A percentile compares a stretch with the other conserved stretches of the same genome.
Evolutionary conservation across 53 echinoderm and acorn worm genomes (phyloP).

Genomic region (Hippasteria phrygiana): DNA sequence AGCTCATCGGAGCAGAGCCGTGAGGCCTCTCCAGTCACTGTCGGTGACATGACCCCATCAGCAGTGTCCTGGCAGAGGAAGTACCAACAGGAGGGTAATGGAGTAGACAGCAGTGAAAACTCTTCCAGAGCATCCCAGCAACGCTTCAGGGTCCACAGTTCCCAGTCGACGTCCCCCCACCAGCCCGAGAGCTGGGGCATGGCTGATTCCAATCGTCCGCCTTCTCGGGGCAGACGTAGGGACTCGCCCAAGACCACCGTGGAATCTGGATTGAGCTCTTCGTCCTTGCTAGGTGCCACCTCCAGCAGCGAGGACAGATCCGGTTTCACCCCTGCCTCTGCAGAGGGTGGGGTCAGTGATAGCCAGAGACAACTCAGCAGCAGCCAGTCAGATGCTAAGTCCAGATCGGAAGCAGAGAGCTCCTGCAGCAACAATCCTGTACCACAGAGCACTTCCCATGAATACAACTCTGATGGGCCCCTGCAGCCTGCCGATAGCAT

Average conservation of each 20-base stretch:
- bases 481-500: constrained; percentile 56
- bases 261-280: constrained; percentile 74
- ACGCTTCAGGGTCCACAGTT: constrained; percentile 77
- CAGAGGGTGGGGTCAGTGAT: constrained; percentile 57
- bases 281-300: constrained; percentile 53
- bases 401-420: constrained; percentile 59
- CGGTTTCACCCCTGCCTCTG: constrained; percentile 23
- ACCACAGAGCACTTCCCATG: constrained; percentile 60
- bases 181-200: constrained; percentile 68
- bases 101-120: constrained; percentile 80
- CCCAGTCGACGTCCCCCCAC: constrained; percentile 76
- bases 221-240: constrained; percentile 66
- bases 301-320: constrained; percentile 62
- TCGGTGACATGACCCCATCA: constrained; percentile 58
- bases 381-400: constrained; percentile 50
- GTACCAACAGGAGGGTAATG: constrained; percentile 76
- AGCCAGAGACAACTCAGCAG: constrained; percentile 59
- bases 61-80: constrained; percentile 65
- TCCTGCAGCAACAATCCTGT: constrained; percentile 55
- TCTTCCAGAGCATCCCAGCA: constrained; percentile 65
- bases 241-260: constrained; percentile 75
- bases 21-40: constrained; percentile 65
- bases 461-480: constrained; percentile 34
- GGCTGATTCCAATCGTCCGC: constrained; percentile 58
- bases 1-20: constrained; percentile 59